Percentiles rank a stretch among this genome's conserved stretches.
These are phyloP conservation scores for Melanerpes aurifrons DNA, from an alignment of 2,113 vertebrate genomes.

Conservation along the genomic window DNA sequence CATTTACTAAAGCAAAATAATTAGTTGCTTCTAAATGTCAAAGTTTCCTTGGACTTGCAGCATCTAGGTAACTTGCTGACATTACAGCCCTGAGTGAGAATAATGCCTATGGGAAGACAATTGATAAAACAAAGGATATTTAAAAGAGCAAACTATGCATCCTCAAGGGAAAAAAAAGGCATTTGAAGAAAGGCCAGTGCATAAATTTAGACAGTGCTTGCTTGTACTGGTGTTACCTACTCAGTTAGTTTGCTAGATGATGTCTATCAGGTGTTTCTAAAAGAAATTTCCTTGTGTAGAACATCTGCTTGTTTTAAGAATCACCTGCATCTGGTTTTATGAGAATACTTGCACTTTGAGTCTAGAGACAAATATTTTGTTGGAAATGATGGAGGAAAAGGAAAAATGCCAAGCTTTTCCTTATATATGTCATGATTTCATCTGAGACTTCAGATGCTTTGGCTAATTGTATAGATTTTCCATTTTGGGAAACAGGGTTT, in stretches of 20 bases:
- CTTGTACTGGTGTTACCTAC: background rate
- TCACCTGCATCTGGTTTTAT: background rate
- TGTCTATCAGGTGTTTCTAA: background rate
- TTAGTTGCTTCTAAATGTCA: conserved; percentile 46
- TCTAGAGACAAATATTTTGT: background rate
- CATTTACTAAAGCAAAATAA: conserved; percentile 21
- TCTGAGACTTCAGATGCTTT: background rate
- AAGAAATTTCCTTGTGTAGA: background rate
- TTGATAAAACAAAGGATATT: conserved; percentile 27
- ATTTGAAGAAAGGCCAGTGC: conserved; percentile 10
- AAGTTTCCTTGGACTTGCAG: conserved; percentile 44
- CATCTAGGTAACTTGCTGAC: conserved; percentile 23
- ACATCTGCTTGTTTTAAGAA: background rate
- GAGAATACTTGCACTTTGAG: background rate
- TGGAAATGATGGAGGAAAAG: background rate
- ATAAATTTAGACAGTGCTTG: conserved; percentile 1
- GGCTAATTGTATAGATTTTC: background rate
- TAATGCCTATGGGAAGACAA: conserved; percentile 9
- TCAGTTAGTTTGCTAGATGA: background rate
- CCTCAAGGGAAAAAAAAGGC: background rate
- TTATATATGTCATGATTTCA: background rate
- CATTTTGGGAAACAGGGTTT: background rate
- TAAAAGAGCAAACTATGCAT: conserved; percentile 20
- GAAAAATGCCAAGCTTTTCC: background rate
- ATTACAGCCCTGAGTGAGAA: conserved; percentile 4